Percentiles rank a stretch among this genome's conserved stretches.
These are phyloP conservation scores for Hemistola chrysoprasaria DNA, from an alignment of 2,888 invertebrate genomes.

Conservation along the genomic window DNA sequence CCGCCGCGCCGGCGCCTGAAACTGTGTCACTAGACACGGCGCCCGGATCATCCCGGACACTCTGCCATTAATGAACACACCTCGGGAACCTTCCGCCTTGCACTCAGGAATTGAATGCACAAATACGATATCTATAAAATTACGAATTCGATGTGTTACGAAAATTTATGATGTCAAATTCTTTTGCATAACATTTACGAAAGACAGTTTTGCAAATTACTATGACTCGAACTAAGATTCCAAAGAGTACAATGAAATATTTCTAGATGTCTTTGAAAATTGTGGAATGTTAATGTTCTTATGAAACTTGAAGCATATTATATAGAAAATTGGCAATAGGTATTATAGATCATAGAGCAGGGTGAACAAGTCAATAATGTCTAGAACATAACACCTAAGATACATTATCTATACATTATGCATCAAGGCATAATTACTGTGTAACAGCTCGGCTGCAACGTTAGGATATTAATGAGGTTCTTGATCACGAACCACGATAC, in stretches of 20 bases:
- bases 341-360: not conserved
- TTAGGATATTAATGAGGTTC: constrained; percentile 13
- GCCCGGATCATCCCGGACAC: constrained; percentile 58
- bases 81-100: constrained; percentile 28
- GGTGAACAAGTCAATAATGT: constrained; percentile 7
- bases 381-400: constrained; percentile 4
- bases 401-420: constrained; percentile 5
- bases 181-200: too few species aligned
- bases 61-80: constrained; percentile 66
- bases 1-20: constrained; percentile 79
- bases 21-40: constrained; percentile 73
- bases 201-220: too few species aligned
- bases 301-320: too few species aligned
- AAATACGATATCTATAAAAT: too few species aligned
- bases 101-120: not conserved
- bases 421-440: constrained; percentile 13
- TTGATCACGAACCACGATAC: constrained; percentile 4
- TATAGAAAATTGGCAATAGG: too few species aligned
- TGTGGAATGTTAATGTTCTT: too few species aligned
- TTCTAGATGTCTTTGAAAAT: too few species aligned
- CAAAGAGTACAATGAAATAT: too few species aligned
- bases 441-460: constrained; percentile 8
- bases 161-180: too few species aligned
- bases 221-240: too few species aligned
- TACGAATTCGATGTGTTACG: too few species aligned